A percentile compares a stretch with the other conserved stretches of the same genome.
These are phyloP conservation scores for Agraylea sexmaculata DNA, from an alignment of 1,140 invertebrate genomes.

Conservation along the genomic window DNA sequence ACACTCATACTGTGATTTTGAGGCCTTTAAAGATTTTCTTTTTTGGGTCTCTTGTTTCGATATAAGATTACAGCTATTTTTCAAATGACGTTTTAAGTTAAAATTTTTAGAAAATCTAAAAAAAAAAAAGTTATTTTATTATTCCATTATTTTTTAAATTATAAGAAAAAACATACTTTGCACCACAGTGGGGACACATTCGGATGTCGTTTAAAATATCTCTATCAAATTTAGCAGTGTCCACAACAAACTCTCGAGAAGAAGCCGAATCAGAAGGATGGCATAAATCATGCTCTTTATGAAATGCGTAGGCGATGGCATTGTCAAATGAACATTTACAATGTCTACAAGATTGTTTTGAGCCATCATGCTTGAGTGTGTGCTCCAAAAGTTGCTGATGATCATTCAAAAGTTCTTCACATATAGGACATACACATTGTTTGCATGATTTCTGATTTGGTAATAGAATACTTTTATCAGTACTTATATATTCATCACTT, in stretches of 20 bases:
- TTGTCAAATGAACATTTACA: constrained; percentile 17
- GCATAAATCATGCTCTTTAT: constrained; percentile 6
- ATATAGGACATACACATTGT: no score
- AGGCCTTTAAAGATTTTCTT: constrained; percentile 5
- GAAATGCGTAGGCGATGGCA: constrained; percentile 13
- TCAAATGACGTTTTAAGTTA: constrained; percentile 17
- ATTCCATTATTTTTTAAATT: constrained; percentile 1
- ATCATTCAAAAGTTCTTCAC: constrained; percentile 6
- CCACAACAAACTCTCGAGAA: neutral
- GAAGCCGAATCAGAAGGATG: neutral
- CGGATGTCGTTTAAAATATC: constrained; percentile 6
- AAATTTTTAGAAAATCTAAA: constrained; percentile 13
- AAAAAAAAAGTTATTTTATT: constrained; percentile 8
- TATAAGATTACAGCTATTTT: constrained; percentile 3
- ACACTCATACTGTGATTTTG: constrained; percentile 1
- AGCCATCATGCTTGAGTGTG: constrained; percentile 14
- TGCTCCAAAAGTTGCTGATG: constrained; percentile 12
- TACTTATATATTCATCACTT: no score
- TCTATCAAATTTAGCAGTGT: constrained; percentile 1
- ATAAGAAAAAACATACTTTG: constrained; percentile 8
- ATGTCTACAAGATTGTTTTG: constrained; percentile 12
- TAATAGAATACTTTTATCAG: no score
- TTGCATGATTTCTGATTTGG: no score
- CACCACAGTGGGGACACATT: constrained; percentile 17
- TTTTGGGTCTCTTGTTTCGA: constrained; percentile 6